phyloP scores from a whole-genome alignment of 2,797 vertebrate genomes.

The Masticophis lateralis region DNA sequence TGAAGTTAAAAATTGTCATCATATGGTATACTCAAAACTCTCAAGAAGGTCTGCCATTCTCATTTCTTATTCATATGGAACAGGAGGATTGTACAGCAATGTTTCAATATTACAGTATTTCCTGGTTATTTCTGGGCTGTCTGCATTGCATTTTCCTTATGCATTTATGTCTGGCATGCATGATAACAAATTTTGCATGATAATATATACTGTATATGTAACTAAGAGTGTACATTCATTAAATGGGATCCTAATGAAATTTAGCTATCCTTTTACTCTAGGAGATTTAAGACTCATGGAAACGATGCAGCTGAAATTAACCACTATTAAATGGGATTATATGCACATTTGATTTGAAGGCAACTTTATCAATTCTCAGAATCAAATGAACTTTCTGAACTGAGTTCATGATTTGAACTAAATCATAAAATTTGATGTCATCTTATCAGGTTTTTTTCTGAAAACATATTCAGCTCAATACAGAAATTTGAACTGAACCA shows the following conservation, averaged over 20 bases:
- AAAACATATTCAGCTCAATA: background rate
- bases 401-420: background rate
- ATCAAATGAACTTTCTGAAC: background rate
- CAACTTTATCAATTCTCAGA: background rate
- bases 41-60: slow-evolving; percentile 71
- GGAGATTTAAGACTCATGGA: background rate
- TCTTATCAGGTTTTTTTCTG: background rate
- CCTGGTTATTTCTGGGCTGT: slow-evolving; percentile 83
- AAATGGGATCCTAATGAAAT: slow-evolving; percentile 56
- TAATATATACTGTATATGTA: slow-evolving; percentile 63
- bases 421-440: background rate
- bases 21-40: slow-evolving; percentile 43
- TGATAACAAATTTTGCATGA: slow-evolving; percentile 74
- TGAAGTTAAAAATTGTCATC: slow-evolving; percentile 58
- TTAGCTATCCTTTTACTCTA: slow-evolving; percentile 44
- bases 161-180: slow-evolving; percentile 75
- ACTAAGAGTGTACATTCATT: slow-evolving; percentile 64
- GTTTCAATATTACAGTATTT: slow-evolving; percentile 74
- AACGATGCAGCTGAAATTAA: background rate
- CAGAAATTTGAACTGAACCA: background rate
- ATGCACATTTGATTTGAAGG: background rate
- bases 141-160: slow-evolving; percentile 71
- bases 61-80: slow-evolving; percentile 81
- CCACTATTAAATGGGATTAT: background rate
- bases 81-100: slow-evolving; percentile 74